Evolutionary conservation across 1,140 invertebrate species (phyloP).

Genomic region (Bombus consobrinus): DNA sequence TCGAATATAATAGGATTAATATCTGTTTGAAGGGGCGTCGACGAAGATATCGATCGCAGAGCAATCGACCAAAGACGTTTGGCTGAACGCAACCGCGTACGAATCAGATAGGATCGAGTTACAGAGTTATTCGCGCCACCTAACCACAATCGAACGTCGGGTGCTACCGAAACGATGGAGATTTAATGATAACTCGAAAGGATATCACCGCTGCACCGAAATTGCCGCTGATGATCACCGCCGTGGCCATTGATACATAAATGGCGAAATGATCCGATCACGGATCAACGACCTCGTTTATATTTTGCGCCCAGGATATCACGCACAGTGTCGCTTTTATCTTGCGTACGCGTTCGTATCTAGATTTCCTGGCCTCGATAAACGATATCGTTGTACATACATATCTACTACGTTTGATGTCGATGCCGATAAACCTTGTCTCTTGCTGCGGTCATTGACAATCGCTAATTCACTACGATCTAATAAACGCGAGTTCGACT

Average conservation of each 20-base stretch:
- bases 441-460: constrained; percentile 1
- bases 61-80: constrained; percentile 1
- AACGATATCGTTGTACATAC: constrained; percentile 29
- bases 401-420: constrained; percentile 5
- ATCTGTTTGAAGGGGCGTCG: too few relatives aligned
- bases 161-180: constrained; percentile 35
- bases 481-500: background rate
- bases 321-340: constrained; percentile 50
- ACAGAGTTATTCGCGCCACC: constrained; percentile 20
- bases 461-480: constrained; percentile 31
- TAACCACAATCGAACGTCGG: constrained; percentile 41
- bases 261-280: constrained; percentile 30
- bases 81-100: background rate
- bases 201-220: constrained; percentile 37
- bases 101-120: too few relatives aligned
- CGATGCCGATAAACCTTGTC: constrained; percentile 47
- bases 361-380: constrained; percentile 44
- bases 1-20: too few relatives aligned
- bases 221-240: constrained; percentile 19
- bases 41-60: background rate
- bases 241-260: constrained; percentile 45
- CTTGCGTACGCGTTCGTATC: background rate
- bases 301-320: constrained; percentile 45
- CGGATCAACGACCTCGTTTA: constrained; percentile 58
- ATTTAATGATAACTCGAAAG: constrained; percentile 58